Evolutionary conservation across 2,888 invertebrate genomes (phyloP), one percentile per base, ranked within the genome.

Genomic region (Ctenicera cuprea): DNA sequence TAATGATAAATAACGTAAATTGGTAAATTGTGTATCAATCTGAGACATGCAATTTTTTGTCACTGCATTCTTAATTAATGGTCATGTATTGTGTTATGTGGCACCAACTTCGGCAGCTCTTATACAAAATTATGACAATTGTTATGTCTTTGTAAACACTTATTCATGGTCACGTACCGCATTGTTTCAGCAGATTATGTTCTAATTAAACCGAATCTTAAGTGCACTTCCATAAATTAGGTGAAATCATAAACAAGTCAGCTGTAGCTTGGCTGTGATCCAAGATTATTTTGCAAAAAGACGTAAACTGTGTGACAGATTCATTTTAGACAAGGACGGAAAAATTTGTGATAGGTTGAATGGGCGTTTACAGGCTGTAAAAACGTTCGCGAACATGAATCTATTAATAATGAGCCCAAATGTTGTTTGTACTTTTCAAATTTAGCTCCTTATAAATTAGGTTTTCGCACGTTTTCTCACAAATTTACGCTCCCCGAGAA

Each of bases 261-360:
- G 18, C 26, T 63, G 45, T 43, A 45, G 30, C n/a, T 30, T 63
- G 63, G 63, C 45, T 11, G 5, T 3, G 43, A 8, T 63, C 45
- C 63, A 63, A 22, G 41, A 45, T 43, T 63, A 43, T 63, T 63
- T 63, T 63, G 30, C 43, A 63, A 45, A 63, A 45, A 41, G 38
- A 43, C 63, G 63, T 63, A 63, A 63, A 63, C 18, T 63, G 54
- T 8, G 5, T 54, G 54, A 54, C 54, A 54, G n/a, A 54, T 54
- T 54, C 54, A 30, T 30, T 54, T 54, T 54, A 30, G 30, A 54
- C 30, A 33, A 22, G n/a, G 33, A 45, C 1, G 30, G 18, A 52
- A 22, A 22, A 54, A 54, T 20, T 30, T 54, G 30, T 26, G 54
- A 26, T 30, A 54, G 30, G 26, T 30, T 54, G 54, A 52, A 52